Conservation (phyloP, 2,113 vertebrate species). For the Mugil cephalus region DNA sequence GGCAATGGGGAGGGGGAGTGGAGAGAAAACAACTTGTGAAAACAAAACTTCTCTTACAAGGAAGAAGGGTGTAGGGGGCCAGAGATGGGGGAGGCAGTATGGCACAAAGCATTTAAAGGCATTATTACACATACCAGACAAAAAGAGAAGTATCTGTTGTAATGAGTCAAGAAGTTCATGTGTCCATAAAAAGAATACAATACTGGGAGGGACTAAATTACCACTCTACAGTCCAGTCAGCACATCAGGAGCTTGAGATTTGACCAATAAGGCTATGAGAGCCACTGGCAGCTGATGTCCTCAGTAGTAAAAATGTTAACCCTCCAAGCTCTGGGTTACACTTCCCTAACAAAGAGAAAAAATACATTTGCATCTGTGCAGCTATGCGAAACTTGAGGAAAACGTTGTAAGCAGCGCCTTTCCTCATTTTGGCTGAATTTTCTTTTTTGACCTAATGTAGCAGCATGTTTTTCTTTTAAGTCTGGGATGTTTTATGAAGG, state of each 20-base stretch:
- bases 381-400: constrained; percentile 3
- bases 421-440: neutral
- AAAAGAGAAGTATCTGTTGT: neutral
- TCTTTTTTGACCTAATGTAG: too few species aligned
- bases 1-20: constrained; percentile 18
- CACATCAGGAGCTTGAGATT: constrained; percentile 47
- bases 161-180: constrained; percentile 55
- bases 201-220: constrained; percentile 58
- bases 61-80: constrained; percentile 60
- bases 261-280: constrained; percentile 70
- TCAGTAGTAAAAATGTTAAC: constrained; percentile 78
- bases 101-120: constrained; percentile 10
- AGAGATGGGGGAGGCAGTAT: constrained; percentile 39
- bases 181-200: constrained; percentile 64
- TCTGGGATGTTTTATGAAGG: neutral
- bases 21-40: constrained; percentile 79
- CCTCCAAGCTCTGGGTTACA: constrained; percentile 36
- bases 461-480: neutral
- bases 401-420: neutral
- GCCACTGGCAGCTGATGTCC: constrained; percentile 44
- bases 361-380: neutral
- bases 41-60: constrained; percentile 78
- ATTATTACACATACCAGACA: constrained; percentile 9
- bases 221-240: constrained; percentile 50
- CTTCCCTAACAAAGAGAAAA: neutral